Percentiles rank a stretch among this genome's conserved stretches.
Conservation (phyloP, 2,888 invertebrate species). For the Tupiocoris notatus region DNA sequence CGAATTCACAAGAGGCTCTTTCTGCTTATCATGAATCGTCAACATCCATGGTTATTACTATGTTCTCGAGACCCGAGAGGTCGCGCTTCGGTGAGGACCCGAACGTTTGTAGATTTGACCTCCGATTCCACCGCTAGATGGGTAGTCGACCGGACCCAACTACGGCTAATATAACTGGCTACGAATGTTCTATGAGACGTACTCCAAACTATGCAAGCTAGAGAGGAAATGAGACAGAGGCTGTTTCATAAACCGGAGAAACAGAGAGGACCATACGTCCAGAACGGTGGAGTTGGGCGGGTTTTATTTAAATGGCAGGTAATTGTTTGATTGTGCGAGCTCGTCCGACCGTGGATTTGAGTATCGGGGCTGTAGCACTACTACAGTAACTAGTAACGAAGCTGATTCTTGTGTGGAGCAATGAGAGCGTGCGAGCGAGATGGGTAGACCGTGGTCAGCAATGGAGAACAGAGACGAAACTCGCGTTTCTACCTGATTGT, state of each 20-base stretch:
- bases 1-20: no score
- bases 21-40: no score
- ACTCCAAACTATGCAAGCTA: background rate
- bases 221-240: background rate
- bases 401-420: no score
- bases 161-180: background rate
- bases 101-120: conserved; percentile 21
- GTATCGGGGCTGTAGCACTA: conserved; percentile 15
- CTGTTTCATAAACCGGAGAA: background rate
- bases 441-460: background rate
- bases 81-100: conserved; percentile 7
- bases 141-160: no score
- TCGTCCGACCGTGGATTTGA: conserved; percentile 32
- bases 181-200: background rate
- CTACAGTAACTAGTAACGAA: background rate
- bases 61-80: no score
- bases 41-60: no score
- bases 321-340: conserved; percentile 31
- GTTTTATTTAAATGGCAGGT: conserved; percentile 36
- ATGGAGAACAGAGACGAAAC: background rate
- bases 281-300: conserved; percentile 8
- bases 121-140: background rate
- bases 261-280: background rate
- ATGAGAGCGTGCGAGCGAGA: background rate
- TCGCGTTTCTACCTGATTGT: background rate